Conservation (phyloP, 2,888 invertebrate species). For the Deladenus siricidicola region DNA sequence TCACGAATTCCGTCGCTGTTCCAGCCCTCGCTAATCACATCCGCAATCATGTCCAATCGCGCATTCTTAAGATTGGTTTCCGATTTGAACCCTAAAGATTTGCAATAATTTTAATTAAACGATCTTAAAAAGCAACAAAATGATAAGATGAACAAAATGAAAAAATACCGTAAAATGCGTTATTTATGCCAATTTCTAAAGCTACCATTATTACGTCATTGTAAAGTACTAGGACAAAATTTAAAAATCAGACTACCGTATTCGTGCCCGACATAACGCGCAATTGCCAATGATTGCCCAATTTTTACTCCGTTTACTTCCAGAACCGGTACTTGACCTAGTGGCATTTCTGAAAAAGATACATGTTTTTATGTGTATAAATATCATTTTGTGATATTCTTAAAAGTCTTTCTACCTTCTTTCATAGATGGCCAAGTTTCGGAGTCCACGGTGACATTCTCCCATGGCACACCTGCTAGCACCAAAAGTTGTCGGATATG, state of each 20-base stretch:
- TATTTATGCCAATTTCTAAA: no score
- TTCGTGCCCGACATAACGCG: constrained; percentile 40
- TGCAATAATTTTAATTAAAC: no score
- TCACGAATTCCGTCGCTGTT: constrained; percentile 24
- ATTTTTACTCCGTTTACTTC: constrained; percentile 47
- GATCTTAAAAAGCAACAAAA: no score
- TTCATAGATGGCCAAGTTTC: constrained; percentile 41
- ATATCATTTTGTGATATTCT: not conserved
- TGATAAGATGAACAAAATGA: no score
- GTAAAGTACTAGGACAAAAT: no score
- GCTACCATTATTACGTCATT: no score
- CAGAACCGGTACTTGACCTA: constrained; percentile 47
- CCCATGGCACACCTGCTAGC: constrained; percentile 33
- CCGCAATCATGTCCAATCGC: constrained; percentile 41
- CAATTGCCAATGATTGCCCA: constrained; percentile 39
- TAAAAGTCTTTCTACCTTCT: no score
- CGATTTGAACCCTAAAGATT: not conserved
- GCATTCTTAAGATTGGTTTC: constrained; percentile 32
- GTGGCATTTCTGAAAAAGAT: constrained; percentile 39
- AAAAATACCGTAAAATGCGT: no score
- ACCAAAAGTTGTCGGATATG: constrained; percentile 39
- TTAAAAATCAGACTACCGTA: constrained; percentile 31
- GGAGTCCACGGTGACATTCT: constrained; percentile 29
- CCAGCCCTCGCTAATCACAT: constrained; percentile 28
- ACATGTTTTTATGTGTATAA: not conserved